These are phyloP conservation scores for Intellagama lesueurii DNA, from an alignment of 2,797 vertebrate species.

Conservation along the genomic window DNA sequence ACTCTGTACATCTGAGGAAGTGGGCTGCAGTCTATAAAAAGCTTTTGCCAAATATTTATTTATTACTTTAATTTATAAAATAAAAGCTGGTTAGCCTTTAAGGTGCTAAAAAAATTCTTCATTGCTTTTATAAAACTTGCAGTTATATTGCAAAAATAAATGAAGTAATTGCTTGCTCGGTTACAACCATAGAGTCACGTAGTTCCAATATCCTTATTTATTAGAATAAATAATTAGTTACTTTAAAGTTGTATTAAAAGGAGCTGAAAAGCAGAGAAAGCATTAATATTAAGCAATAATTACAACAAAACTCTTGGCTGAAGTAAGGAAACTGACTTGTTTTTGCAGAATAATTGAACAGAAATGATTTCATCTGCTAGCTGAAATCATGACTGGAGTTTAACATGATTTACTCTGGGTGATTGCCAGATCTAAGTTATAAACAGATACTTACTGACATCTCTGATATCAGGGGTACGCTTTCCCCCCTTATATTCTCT, in stretches of 20 bases:
- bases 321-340: not conserved
- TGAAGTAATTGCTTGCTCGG: too few species aligned
- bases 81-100: too few species aligned
- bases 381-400: not conserved
- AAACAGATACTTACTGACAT: not conserved
- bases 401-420: not conserved
- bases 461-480: not conserved
- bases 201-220: too few species aligned
- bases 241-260: not conserved
- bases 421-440: not conserved
- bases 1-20: too few species aligned
- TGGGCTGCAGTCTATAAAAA: too few species aligned
- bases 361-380: constrained; percentile 32
- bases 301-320: not conserved
- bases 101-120: too few species aligned
- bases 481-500: not conserved
- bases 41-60: too few species aligned
- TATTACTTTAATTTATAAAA: too few species aligned
- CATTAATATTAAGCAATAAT: not conserved
- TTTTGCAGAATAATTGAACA: not conserved
- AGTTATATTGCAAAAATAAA: too few species aligned
- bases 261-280: not conserved
- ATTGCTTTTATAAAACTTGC: too few species aligned
- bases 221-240: too few species aligned
- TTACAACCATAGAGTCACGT: too few species aligned